Percentiles rank a stretch among this genome's conserved stretches.
phyloP scores from a whole-genome alignment of 2,888 invertebrate genomes.

The Cerceris ruficornis region DNA sequence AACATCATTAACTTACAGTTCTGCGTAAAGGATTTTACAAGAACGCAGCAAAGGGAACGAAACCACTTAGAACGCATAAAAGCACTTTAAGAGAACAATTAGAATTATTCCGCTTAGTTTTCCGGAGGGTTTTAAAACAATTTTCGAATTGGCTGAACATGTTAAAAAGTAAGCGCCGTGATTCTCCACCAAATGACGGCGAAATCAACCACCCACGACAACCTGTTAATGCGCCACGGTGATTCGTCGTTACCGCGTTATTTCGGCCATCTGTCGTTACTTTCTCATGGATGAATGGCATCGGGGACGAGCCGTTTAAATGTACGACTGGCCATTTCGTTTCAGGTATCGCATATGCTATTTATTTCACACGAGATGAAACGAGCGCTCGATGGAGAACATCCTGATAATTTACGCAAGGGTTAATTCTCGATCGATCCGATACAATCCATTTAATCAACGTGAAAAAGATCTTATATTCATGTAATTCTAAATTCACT shows the following conservation, averaged over 20 bases:
- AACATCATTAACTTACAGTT: too few relatives aligned
- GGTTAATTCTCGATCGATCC: not conserved
- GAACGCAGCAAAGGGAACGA: too few relatives aligned
- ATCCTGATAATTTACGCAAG: constrained; percentile 5
- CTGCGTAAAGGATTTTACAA: too few relatives aligned
- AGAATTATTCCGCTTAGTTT: too few relatives aligned
- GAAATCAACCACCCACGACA: constrained; percentile 62
- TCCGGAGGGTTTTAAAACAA: not conserved
- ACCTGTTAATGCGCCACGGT: constrained; percentile 73
- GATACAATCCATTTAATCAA: not conserved
- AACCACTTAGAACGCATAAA: too few relatives aligned
- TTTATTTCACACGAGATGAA: constrained; percentile 78
- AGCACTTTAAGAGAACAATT: too few relatives aligned
- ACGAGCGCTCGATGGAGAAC: constrained; percentile 8
- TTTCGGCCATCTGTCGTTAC: constrained; percentile 75
- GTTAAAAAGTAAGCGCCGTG: constrained; percentile 40
- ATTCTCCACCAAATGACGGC: constrained; percentile 69
- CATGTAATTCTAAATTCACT: too few relatives aligned
- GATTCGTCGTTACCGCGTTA: constrained; percentile 70
- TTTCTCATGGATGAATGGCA: constrained; percentile 77
- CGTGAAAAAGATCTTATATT: too few relatives aligned
- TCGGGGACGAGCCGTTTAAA: constrained; percentile 70
- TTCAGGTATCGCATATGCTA: constrained; percentile 78
- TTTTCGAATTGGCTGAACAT: not conserved
- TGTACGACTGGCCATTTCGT: constrained; percentile 58